Percentiles rank a stretch among this genome's conserved stretches.
Conservation (phyloP, 2,888 invertebrate species). For the Willowsia nigromaculata region DNA sequence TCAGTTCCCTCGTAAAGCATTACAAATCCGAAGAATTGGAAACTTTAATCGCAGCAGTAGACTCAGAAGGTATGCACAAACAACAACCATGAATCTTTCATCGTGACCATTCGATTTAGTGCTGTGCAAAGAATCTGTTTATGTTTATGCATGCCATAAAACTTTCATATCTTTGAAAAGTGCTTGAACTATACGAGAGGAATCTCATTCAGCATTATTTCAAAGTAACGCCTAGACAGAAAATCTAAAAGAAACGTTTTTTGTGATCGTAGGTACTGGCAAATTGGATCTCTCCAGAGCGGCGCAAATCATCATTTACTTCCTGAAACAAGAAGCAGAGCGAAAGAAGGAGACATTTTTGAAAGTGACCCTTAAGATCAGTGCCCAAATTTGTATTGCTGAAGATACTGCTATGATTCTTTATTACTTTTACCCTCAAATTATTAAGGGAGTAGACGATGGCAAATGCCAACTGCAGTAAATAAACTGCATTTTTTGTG, state of each 20-base stretch:
- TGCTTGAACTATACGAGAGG: neutral
- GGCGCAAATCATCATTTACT: constrained; percentile 74
- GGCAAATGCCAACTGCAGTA: constrained; percentile 73
- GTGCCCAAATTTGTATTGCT: constrained; percentile 73
- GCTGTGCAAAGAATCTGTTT: neutral
- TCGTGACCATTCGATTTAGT: neutral
- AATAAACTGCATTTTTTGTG: constrained; percentile 26
- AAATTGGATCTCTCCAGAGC: constrained; percentile 74
- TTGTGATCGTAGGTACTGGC: constrained; percentile 75
- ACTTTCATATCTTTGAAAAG: neutral
- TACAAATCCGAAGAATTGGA: constrained; percentile 73
- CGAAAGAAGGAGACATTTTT: constrained; percentile 70
- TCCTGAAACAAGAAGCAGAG: constrained; percentile 73
- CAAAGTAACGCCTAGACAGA: no score
- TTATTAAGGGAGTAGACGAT: constrained; percentile 73
- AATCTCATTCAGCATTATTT: neutral
- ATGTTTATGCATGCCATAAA: neutral
- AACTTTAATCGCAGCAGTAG: constrained; percentile 70
- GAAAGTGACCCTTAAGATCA: constrained; percentile 74
- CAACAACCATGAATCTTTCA: neutral
- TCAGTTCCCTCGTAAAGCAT: constrained; percentile 71
- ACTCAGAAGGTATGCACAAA: constrained; percentile 73
- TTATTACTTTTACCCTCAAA: constrained; percentile 75
- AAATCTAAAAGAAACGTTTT: neutral
- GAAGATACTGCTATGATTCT: constrained; percentile 73